Percentiles rank a stretch among this genome's conserved stretches.
Evolutionary conservation across 1,140 invertebrate species (phyloP).

Genomic region (Mizuhopecten yessoensis): DNA sequence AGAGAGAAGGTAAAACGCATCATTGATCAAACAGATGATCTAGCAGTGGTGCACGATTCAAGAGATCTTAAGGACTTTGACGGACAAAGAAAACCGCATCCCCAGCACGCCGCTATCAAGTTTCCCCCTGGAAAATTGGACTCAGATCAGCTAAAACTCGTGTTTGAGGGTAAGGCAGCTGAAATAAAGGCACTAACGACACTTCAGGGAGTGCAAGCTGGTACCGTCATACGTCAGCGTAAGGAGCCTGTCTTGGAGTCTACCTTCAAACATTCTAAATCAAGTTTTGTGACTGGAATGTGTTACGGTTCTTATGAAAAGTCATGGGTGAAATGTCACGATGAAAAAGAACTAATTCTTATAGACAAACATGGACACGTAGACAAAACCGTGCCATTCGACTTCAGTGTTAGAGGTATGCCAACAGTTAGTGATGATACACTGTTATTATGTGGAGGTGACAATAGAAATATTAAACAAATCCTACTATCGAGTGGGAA

Average conservation of each 20-base stretch:
- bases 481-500: background rate
- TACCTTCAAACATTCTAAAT: background rate
- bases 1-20: background rate
- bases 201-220: background rate
- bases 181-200: background rate
- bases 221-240: background rate
- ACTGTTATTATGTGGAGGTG: background rate
- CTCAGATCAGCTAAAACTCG: background rate
- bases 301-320: background rate
- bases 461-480: constrained; percentile 12
- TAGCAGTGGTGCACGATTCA: background rate
- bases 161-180: background rate
- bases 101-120: background rate
- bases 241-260: background rate
- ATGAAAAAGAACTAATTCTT: background rate
- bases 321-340: background rate
- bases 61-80: background rate
- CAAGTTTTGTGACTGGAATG: background rate
- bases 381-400: background rate
- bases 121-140: background rate
- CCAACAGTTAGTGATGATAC: background rate
- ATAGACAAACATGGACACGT: background rate
- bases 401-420: background rate
- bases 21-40: background rate
- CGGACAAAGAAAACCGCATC: background rate